Percentiles rank a stretch among this genome's conserved stretches.
These are phyloP conservation scores for Riptortus pedestris DNA, from an alignment of 1,140 invertebrate species.

Conservation along the genomic window DNA sequence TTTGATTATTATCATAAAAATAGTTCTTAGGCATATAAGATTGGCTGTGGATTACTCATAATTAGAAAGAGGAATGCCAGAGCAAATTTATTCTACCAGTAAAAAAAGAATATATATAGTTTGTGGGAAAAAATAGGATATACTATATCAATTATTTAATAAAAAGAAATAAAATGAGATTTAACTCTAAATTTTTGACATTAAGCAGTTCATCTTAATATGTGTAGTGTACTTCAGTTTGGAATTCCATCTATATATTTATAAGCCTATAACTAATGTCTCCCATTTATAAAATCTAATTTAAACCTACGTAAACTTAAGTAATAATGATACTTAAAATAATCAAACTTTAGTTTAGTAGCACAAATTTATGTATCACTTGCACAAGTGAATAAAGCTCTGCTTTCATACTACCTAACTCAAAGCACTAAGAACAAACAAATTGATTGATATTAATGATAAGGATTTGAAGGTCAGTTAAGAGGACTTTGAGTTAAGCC, in stretches of 20 bases:
- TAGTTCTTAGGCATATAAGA: conserved; percentile 9
- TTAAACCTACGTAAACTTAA: not conserved
- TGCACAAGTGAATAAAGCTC: not conserved
- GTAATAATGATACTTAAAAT: not conserved
- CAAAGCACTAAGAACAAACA: not conserved
- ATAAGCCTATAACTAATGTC: not conserved
- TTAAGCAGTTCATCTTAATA: not conserved
- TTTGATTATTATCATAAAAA: conserved; percentile 1
- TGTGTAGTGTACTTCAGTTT: not conserved
- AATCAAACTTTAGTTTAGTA: not conserved
- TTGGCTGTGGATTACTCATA: conserved; percentile 15
- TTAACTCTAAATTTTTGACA: too few relatives aligned
- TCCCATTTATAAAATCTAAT: not conserved
- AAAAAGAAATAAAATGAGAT: too few relatives aligned
- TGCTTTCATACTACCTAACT: not conserved
- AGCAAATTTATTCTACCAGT: conserved; percentile 9
- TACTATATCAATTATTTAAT: not conserved
- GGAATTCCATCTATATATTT: not conserved
- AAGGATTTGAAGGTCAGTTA: not conserved
- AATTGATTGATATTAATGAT: not conserved
- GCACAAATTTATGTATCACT: not conserved
- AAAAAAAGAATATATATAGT: not conserved
- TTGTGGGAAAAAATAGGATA: not conserved
- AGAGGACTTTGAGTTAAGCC: not conserved
- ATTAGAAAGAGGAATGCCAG: conserved; percentile 14